phyloP scores from a whole-genome alignment of 2,113 vertebrate species.

The Leptobrachium ailaonicum region DNA sequence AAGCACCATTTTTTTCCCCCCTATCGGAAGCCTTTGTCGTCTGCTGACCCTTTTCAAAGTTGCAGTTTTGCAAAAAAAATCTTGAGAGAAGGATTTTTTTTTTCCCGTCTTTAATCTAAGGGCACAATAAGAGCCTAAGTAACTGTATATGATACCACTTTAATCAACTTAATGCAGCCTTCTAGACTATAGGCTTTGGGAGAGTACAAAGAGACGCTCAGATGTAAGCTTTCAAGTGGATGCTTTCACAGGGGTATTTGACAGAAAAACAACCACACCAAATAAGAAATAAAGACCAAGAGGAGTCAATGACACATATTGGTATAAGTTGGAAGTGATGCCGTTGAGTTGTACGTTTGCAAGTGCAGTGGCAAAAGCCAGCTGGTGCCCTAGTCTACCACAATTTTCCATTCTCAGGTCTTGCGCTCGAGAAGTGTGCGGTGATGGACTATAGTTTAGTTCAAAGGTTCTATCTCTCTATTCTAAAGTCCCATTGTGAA shows the following conservation, averaged over 20 bases:
- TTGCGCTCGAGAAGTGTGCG: slow-evolving; percentile 79
- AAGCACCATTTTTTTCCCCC: slow-evolving; percentile 76
- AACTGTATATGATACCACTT: slow-evolving; percentile 80
- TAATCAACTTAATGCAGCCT: slow-evolving; percentile 97
- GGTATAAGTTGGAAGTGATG: slow-evolving; percentile 72
- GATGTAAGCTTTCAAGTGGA: slow-evolving; percentile 70
- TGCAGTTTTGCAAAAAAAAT: slow-evolving; percentile 72
- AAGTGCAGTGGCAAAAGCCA: slow-evolving; percentile 70
- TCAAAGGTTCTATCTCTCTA: slow-evolving; percentile 98
- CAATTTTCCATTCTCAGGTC: slow-evolving; percentile 78
- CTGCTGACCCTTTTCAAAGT: slow-evolving; percentile 90
- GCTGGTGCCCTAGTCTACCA: slow-evolving; percentile 70
- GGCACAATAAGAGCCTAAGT: slow-evolving; percentile 79
- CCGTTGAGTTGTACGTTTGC: slow-evolving; percentile 70
- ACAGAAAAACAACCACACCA: slow-evolving; percentile 66
- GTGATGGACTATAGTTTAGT: slow-evolving; percentile 96
- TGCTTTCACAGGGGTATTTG: slow-evolving; percentile 74
- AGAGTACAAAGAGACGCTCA: slow-evolving; percentile 87
- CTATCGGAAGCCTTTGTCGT: slow-evolving; percentile 82
- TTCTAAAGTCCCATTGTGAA: slow-evolving; percentile 95
- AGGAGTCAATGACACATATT: slow-evolving; percentile 66
- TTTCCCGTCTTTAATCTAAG: slow-evolving; percentile 91
- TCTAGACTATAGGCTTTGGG: slow-evolving; percentile 73
- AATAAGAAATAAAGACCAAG: slow-evolving; percentile 69
- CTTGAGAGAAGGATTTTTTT: slow-evolving; percentile 67